Conservation (phyloP, 2,113 vertebrate species). For the Lepisosteus osseus region DNA sequence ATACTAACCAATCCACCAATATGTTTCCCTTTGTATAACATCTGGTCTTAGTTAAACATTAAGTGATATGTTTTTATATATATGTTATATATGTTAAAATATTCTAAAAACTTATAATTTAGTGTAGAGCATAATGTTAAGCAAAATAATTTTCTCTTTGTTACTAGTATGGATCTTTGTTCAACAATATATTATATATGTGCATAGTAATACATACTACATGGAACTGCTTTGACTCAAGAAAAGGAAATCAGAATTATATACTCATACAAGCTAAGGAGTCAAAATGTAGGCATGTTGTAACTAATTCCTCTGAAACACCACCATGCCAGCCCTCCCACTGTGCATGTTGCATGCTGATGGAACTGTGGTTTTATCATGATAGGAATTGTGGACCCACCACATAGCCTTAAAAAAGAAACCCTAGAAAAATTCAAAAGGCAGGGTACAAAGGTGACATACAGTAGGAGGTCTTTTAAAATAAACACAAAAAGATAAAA, state of each 20-base stretch:
- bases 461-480: neutral
- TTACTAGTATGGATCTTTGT: no score
- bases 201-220: no score
- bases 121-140: no score
- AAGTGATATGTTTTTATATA: no score
- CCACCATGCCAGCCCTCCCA: conserved; percentile 12
- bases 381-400: conserved; percentile 5
- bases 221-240: neutral
- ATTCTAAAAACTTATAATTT: no score
- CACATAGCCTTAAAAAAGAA: conserved; percentile 4
- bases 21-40: no score
- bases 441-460: neutral
- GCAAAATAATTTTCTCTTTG: no score
- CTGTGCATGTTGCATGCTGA: neutral
- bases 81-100: no score
- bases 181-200: no score
- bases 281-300: conserved; percentile 14
- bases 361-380: conserved; percentile 12
- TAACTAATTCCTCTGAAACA: conserved; percentile 15
- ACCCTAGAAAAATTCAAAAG: neutral
- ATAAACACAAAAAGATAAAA: neutral
- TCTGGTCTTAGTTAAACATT: no score
- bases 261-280: neutral
- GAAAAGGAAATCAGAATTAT: neutral
- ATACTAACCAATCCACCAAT: no score